Percentiles rank a stretch among this genome's conserved stretches.
Conservation (phyloP, 2,113 vertebrate genomes). For the Carlito syrichta region DNA sequence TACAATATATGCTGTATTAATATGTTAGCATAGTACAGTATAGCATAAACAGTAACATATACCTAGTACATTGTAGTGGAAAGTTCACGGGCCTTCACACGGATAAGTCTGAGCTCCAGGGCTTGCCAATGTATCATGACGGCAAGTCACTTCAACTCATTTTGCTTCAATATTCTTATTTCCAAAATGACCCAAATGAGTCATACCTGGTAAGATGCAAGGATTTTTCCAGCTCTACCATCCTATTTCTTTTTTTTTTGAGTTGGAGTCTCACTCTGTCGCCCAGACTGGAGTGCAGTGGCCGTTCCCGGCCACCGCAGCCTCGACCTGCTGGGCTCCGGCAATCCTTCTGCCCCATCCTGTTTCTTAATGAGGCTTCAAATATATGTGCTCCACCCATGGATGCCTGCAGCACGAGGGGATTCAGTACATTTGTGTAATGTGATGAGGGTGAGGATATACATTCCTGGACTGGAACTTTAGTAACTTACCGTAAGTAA, state of each 20-base stretch:
- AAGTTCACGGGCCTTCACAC: background rate
- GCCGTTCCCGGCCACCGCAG: too few relatives aligned
- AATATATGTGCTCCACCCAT: background rate
- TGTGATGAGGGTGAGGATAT: background rate
- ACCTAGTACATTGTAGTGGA: background rate
- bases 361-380: background rate
- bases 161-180: background rate
- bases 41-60: background rate
- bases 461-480: background rate
- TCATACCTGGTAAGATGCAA: background rate
- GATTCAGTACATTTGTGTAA: background rate
- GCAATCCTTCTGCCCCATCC: too few relatives aligned
- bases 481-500: background rate
- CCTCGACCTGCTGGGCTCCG: too few relatives aligned
- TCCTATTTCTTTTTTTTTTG: background rate
- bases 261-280: too few relatives aligned
- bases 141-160: background rate
- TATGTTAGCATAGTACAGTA: background rate
- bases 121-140: background rate
- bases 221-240: background rate
- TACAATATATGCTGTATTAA: background rate
- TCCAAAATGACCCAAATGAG: background rate
- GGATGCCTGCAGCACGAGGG: background rate
- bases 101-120: background rate
- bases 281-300: too few relatives aligned